Evolutionary conservation across 2,888 invertebrate species (phyloP), one percentile per base, ranked within the genome.

Genomic region (Caenorhabditis plicata): DNA sequence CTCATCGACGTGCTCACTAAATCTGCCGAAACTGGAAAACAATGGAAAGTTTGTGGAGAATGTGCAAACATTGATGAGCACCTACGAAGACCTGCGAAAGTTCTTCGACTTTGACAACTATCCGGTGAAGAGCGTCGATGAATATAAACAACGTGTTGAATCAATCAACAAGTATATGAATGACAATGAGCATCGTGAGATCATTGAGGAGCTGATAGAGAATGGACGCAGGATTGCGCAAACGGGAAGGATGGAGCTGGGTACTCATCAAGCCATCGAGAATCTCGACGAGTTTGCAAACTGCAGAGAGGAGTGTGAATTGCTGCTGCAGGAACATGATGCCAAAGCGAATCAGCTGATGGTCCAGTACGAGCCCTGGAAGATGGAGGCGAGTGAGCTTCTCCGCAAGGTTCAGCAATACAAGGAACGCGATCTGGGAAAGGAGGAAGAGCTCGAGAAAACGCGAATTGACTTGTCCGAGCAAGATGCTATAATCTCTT

Each of bases 241-340:
- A 23, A 60, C 44, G n/a, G 80, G 78, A 13, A 53, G 73, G 1
- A 56, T 74, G 51, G 80, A 80, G 45, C 54, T 80, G 33, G 52
- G 64, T 20, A 64, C 67, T 4, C 77, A 77, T 42, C 48, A 64
- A 8, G 72, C 71, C 1, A 68, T 80, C 25, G 77, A 77, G 32
- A 50, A 66, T 22, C 57, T 80, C 27, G 80, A 80, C 45, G 56
- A 67, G 42, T 36, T 77, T 20, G 55, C 61, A 15, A 58, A 63
- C 26, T 50, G 58, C 42, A 47, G 50, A 11, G 58, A 54, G 35
- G 47, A 55, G 13, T 43, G 65, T 5, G 65, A 65, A 13, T 41
- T 23, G 29, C 44, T 52, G 9, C 26, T 66, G 51, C 58, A 66
- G 32, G 32, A 15, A 11, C 54, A 63, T 45, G 35, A 49, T 9